Evolutionary conservation across 2,113 vertebrate species (phyloP), one percentile per base, ranked within the genome.

Genomic region (Meriones unguiculatus): DNA sequence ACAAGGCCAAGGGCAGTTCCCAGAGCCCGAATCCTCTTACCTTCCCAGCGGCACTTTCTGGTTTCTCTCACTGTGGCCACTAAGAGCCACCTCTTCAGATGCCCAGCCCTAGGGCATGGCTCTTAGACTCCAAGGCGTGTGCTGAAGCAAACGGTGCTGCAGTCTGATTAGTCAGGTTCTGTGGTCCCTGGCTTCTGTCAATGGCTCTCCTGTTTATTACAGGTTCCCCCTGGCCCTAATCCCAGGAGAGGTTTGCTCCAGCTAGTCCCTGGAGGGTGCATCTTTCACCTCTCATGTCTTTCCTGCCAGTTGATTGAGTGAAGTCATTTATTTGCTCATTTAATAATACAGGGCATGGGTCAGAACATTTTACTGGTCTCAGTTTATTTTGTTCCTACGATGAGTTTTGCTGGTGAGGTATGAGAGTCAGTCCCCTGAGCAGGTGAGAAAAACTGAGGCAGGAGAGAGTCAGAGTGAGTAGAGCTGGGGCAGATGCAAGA

Each of bases 301-400:
- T 65, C 77, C 62, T 95, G 22, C 30, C 70, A 64, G 80, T 86
- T 20, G 87, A 20, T 81, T 76, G n/a, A 59, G 52, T 85, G 86
- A 46, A 73, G 59, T 77, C 54, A 84, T 86, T 93, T 94, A 86
- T 67, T 52, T 91, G 65, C 30, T 80, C 72, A 95, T 46, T 97
- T 62, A 24, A 62, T 85, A 70, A 69, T 38, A 20, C 3, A 65
- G 81, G 76, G 76, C 46, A 89, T 38, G 20, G 20, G 13, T 67
- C 88, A 95, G 76, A 89, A 14, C 28, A 78, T 88, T 87, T 93
- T 77, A 52, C 25, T 84, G 54, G 35, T 76, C n/a, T 24, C 35
- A 64, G 2, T 84, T 69, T 50, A 76, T 57, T 70, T 87, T 54
- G 10, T 92, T 73, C 50, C 82, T 54, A 2, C 30, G 54, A 62